Conservation (phyloP, 2,888 invertebrate genomes). For the Cremastobaeus sp. region DNA sequence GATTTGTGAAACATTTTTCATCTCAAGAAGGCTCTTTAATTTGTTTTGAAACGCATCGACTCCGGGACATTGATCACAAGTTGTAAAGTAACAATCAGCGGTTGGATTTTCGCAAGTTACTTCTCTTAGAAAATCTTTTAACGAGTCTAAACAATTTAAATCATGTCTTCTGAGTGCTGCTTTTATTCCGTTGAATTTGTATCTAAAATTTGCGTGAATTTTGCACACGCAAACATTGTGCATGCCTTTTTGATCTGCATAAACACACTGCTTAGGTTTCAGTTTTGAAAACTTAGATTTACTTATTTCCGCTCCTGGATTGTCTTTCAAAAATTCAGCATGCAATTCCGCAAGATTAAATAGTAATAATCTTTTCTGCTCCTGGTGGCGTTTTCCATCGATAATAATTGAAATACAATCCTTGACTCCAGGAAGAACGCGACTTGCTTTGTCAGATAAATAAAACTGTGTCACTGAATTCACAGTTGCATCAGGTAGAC, state of each 20-base stretch:
- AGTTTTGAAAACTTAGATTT: not conserved
- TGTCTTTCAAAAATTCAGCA: no score
- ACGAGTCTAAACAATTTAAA: not conserved
- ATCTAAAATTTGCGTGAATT: conserved; percentile 6
- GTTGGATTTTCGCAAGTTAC: conserved; percentile 12
- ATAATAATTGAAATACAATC: no score
- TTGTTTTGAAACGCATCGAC: not conserved
- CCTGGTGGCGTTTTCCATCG: no score
- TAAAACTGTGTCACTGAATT: not conserved
- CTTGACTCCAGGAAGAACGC: no score
- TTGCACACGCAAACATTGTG: conserved; percentile 17
- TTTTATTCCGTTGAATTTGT: not conserved
- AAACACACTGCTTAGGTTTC: conserved; percentile 18
- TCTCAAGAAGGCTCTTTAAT: not conserved
- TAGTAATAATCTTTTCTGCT: no score
- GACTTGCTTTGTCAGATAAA: not conserved
- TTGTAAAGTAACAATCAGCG: conserved; percentile 3
- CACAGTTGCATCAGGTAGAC: not conserved
- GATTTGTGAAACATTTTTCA: not conserved
- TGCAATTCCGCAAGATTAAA: no score
- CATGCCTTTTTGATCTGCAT: conserved; percentile 14
- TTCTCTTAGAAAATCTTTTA: not conserved
- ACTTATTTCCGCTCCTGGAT: not conserved
- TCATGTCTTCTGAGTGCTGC: not conserved
- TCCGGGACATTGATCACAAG: not conserved